Conservation (phyloP, 1,140 invertebrate genomes). For the Cyclargus thomasi region DNA sequence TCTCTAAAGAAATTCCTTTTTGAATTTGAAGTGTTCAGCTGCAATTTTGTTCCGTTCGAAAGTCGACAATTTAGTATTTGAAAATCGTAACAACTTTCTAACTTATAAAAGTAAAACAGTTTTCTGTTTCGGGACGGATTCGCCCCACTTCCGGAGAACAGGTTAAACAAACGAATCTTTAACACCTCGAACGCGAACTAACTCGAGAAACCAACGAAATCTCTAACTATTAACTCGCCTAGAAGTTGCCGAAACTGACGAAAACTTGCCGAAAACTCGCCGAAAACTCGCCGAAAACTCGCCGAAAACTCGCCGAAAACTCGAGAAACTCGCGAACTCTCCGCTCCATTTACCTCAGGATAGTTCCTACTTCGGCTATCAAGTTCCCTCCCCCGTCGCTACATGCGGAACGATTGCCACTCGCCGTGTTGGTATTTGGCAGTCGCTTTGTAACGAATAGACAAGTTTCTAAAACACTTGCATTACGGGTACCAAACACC, state of each 20-base stretch:
- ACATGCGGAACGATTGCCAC: no score
- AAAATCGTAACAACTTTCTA: no score
- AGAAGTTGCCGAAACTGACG: neutral
- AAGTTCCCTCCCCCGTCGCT: neutral
- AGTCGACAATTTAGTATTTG: no score
- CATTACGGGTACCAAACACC: no score
- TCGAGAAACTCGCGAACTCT: slow-evolving; percentile 5
- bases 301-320: neutral
- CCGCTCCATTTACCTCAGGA: slow-evolving; percentile 2
- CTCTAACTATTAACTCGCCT: neutral
- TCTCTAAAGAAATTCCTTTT: no score
- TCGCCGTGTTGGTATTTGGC: no score
- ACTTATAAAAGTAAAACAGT: no score
- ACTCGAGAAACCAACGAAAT: neutral
- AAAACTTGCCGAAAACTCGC: neutral
- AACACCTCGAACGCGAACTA: neutral
- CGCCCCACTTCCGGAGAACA: neutral
- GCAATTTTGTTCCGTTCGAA: no score
- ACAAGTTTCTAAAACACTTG: no score
- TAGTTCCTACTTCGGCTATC: neutral
- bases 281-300: neutral
- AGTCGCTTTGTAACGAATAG: no score
- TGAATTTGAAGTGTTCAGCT: no score
- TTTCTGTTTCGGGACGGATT: neutral
- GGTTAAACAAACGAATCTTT: neutral